Conservation (phyloP, 2,888 invertebrate species). For the Aquatica leii region DNA sequence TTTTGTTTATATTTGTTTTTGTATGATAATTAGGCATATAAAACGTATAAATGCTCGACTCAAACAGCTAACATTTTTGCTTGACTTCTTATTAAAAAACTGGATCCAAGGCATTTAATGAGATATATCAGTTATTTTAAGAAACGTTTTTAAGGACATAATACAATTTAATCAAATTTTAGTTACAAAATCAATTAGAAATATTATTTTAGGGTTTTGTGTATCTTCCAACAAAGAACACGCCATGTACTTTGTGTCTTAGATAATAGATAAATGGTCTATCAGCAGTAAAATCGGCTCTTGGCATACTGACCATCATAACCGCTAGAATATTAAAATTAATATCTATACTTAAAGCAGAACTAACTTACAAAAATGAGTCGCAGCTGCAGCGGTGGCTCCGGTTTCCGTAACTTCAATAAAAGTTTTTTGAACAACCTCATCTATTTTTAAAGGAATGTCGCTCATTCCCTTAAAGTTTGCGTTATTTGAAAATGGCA, state of each 20-base stretch:
- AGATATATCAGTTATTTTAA: no score
- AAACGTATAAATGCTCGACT: no score
- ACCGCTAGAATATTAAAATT: no score
- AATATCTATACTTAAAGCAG: no score
- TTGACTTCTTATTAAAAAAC: no score
- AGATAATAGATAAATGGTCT: slow-evolving; percentile 21
- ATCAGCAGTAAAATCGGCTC: slow-evolving; percentile 12
- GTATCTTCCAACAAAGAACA: slow-evolving; percentile 18
- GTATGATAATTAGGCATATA: no score
- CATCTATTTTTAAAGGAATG: slow-evolving; percentile 40
- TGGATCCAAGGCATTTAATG: no score
- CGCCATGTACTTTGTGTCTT: background rate
- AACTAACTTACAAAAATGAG: background rate
- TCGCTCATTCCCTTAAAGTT: slow-evolving; percentile 51
- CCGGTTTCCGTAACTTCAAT: slow-evolving; percentile 56
- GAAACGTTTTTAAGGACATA: no score
- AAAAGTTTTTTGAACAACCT: slow-evolving; percentile 55
- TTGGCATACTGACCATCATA: background rate
- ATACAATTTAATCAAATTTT: no score
- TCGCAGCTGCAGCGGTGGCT: slow-evolving; percentile 57
- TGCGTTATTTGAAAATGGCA: slow-evolving; percentile 26
- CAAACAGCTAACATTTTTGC: no score
- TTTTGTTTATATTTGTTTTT: no score
- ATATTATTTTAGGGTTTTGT: background rate
- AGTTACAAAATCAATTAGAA: no score